Percentiles rank a stretch among this genome's conserved stretches.
Evolutionary conservation across 64 coral and sea anemone genomes (phyloP).

Genomic region (Trachythela sp.): DNA sequence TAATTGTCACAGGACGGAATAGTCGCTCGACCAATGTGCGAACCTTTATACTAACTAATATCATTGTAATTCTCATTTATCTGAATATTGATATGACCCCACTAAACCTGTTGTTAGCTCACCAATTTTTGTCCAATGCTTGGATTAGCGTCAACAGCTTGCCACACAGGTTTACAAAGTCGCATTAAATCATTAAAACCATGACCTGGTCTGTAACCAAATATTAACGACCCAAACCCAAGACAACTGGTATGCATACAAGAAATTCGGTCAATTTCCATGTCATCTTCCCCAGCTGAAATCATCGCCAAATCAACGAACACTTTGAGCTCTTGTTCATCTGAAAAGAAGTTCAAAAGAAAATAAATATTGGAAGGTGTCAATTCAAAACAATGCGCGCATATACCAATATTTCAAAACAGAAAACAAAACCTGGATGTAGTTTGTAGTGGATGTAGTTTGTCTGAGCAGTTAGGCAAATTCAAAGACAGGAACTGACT

Average conservation of each 20-base stretch:
- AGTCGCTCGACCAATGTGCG: too few relatives aligned
- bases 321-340: conserved; percentile 60
- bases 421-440: too few relatives aligned
- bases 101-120: too few relatives aligned
- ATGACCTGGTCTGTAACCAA: conserved; percentile 54
- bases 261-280: conserved; percentile 81
- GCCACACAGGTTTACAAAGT: conserved; percentile 69
- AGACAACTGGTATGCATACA: conserved; percentile 81
- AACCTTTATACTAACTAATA: too few relatives aligned
- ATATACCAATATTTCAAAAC: too few relatives aligned
- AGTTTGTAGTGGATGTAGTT: too few relatives aligned
- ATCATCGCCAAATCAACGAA: conserved; percentile 91
- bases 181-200: conserved; percentile 66
- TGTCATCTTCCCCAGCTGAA: conserved; percentile 77
- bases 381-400: background rate
- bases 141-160: conserved; percentile 57
- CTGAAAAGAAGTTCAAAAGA: conserved; percentile 37
- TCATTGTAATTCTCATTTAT: too few relatives aligned
- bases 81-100: too few relatives aligned
- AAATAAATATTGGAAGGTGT: background rate
- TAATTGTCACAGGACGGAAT: too few relatives aligned
- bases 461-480: too few relatives aligned
- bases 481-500: too few relatives aligned
- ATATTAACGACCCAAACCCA: conserved; percentile 79
- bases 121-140: conserved; percentile 60